Evolutionary conservation across 2,797 vertebrate genomes (phyloP).

Genomic region (Acipenser transmontanus): DNA sequence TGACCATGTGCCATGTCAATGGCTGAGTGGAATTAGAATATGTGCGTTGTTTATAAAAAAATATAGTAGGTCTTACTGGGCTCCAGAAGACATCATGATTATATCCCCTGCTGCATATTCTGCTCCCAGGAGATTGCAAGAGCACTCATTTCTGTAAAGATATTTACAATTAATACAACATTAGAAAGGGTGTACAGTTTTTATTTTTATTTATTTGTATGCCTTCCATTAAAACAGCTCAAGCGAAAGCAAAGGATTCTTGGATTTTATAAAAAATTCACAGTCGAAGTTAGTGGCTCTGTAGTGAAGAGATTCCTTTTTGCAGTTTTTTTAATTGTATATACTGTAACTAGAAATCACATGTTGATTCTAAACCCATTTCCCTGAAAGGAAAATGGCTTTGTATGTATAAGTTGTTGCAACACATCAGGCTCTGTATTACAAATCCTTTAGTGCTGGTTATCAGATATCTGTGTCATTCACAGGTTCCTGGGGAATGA

Average conservation of each 20-base stretch:
- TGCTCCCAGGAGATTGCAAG: slow-evolving; percentile 82
- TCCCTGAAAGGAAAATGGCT: slow-evolving; percentile 26
- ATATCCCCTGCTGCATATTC: slow-evolving; percentile 84
- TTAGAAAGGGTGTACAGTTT: too few relatives aligned
- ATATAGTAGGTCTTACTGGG: slow-evolving; percentile 71
- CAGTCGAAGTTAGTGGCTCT: too few relatives aligned
- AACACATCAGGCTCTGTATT: slow-evolving; percentile 53
- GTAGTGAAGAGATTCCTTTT: too few relatives aligned
- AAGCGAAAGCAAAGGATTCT: too few relatives aligned
- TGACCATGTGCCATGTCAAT: too few relatives aligned
- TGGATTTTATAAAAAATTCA: too few relatives aligned
- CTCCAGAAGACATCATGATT: slow-evolving; percentile 80
- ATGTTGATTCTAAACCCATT: neutral
- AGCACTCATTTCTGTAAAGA: slow-evolving; percentile 71
- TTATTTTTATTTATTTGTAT: too few relatives aligned
- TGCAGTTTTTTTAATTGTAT: neutral
- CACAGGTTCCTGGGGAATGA: slow-evolving; percentile 47
- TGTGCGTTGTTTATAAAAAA: too few relatives aligned
- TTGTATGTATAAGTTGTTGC: slow-evolving; percentile 42
- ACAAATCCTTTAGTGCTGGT: slow-evolving; percentile 56
- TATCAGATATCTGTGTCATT: slow-evolving; percentile 56
- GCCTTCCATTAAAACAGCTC: too few relatives aligned
- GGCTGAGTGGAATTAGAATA: too few relatives aligned
- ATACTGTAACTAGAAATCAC: neutral
- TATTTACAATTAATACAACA: neutral